Percentiles rank a stretch among this genome's conserved stretches.
These are phyloP conservation scores for Isurus oxyrinchus DNA, from an alignment of 2,113 vertebrate genomes.

Conservation along the genomic window DNA sequence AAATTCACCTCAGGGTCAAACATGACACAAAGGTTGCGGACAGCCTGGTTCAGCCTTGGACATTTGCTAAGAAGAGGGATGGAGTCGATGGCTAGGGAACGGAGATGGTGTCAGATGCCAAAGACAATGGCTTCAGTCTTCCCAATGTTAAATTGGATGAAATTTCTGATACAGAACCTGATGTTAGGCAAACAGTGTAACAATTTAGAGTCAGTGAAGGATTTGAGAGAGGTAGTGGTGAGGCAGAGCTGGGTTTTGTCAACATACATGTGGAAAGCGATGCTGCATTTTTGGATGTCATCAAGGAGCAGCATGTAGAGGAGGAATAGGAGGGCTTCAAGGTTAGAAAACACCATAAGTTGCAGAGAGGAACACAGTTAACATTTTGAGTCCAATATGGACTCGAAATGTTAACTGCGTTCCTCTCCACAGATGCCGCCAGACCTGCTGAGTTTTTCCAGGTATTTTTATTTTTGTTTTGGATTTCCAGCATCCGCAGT, in stretches of 20 bases:
- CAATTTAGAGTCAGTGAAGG: background rate
- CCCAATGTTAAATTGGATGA: background rate
- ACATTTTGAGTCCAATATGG: no score
- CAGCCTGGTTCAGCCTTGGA: background rate
- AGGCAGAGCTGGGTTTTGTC: background rate
- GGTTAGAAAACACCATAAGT: no score
- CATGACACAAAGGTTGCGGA: background rate
- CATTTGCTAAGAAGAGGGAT: background rate
- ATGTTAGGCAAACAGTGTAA: background rate
- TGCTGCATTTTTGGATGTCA: background rate
- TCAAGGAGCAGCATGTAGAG: background rate
- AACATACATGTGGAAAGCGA: background rate
- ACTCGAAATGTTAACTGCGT: no score
- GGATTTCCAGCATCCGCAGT: no score
- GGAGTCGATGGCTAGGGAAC: background rate
- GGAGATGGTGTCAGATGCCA: background rate
- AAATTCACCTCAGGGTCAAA: background rate
- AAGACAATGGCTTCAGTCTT: background rate
- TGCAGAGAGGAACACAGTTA: no score
- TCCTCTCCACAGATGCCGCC: no score
- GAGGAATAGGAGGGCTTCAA: background rate
- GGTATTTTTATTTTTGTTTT: no score
- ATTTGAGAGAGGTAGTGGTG: background rate
- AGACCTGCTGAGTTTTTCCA: no score
- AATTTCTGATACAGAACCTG: background rate